Conservation (phyloP, 2,888 invertebrate species). For the Chironomus tentans region DNA sequence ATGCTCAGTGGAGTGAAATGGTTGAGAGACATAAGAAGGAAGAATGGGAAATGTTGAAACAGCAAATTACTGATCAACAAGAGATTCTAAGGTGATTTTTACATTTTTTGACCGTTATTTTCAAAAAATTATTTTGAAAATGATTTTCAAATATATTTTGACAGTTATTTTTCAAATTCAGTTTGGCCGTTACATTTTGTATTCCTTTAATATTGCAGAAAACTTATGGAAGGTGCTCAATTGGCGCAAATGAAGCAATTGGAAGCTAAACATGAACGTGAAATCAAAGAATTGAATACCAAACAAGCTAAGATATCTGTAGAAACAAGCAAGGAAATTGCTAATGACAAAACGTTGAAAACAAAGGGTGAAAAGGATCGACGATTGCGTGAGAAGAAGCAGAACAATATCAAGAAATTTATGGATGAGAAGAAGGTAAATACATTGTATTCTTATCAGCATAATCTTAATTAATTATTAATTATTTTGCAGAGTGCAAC, state of each 20-base stretch:
- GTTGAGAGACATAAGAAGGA: slow-evolving; percentile 73
- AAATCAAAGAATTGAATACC: slow-evolving; percentile 90
- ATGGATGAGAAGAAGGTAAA: slow-evolving; percentile 82
- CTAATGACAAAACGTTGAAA: slow-evolving; percentile 90
- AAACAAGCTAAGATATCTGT: slow-evolving; percentile 94
- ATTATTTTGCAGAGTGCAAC: slow-evolving; percentile 51
- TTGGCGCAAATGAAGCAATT: slow-evolving; percentile 79
- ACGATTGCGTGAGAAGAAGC: slow-evolving; percentile 85
- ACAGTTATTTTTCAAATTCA: neutral
- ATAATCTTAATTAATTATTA: neutral
- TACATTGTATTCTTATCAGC: neutral
- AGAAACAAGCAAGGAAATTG: slow-evolving; percentile 92
- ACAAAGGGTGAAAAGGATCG: slow-evolving; percentile 96
- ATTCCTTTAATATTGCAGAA: slow-evolving; percentile 43
- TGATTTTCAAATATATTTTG: neutral
- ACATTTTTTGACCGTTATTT: neutral
- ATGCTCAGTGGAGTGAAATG: slow-evolving; percentile 88
- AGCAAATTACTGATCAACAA: slow-evolving; percentile 77
- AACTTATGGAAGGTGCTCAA: slow-evolving; percentile 76
- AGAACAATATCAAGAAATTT: slow-evolving; percentile 95
- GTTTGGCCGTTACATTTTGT: slow-evolving; percentile 30
- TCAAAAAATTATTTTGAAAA: slow-evolving; percentile 40
- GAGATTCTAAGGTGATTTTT: slow-evolving; percentile 47
- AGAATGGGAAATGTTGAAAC: slow-evolving; percentile 71
- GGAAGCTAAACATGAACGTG: slow-evolving; percentile 80